Conservation (phyloP, 2,113 vertebrate genomes). For the Cheirogaleus medius region DNA sequence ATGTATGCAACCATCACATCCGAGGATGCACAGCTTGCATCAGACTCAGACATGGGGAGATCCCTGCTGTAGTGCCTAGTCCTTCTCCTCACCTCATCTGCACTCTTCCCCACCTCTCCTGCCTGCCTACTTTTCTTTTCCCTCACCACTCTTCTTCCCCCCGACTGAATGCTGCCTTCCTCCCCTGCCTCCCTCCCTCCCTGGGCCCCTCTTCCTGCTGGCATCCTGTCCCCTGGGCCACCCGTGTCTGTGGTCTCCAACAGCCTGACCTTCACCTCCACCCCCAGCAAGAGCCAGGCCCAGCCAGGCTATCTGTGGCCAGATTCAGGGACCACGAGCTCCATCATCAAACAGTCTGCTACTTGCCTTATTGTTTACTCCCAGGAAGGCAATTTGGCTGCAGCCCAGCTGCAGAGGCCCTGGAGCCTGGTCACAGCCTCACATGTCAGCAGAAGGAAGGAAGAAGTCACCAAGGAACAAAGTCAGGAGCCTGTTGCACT, state of each 20-base stretch:
- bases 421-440: neutral
- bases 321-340: neutral
- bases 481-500: neutral
- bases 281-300: neutral
- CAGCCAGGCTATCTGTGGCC: neutral
- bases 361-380: slow-evolving; percentile 45
- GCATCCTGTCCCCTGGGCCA: neutral
- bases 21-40: neutral
- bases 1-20: neutral
- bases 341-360: neutral
- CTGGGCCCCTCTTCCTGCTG: neutral
- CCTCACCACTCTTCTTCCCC: no score
- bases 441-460: neutral
- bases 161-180: neutral
- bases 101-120: neutral
- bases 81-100: neutral
- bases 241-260: neutral
- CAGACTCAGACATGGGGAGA: neutral
- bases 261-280: neutral
- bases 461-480: neutral
- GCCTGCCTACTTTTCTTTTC: neutral
- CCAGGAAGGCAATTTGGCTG: slow-evolving; percentile 3
- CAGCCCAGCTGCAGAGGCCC: neutral
- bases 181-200: neutral
- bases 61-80: neutral